Evolutionary conservation across 92 coral and sea anemone genomes (phyloP), one percentile per base, ranked within the genome.

Genomic region (Porites rus): DNA sequence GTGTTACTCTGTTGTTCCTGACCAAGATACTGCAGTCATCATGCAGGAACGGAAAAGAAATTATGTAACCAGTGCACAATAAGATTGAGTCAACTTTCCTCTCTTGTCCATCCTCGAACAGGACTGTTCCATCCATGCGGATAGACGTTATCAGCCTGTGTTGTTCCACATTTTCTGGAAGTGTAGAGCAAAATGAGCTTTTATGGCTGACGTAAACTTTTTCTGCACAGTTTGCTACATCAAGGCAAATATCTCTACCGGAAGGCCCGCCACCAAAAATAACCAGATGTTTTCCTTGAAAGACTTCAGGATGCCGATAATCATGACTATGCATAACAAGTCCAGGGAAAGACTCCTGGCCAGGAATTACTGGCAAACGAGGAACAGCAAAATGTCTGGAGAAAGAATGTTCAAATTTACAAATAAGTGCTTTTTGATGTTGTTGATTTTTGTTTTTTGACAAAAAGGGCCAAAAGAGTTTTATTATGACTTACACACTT

Each of bases 61-160:
- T 91, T 21, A 87, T 56, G 60, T 95, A 95, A 13, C 98, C 98
- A 38, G 98, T 95, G 19, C 98, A 95, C 56, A 93, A 88, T 71
- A 95, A 68, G 56, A 95, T 82, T 51, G 91, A 86, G 84, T 95
- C 93, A 17, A 83, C 95, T 20, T 88, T 76, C 46, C 86, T 62
- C 28, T 56, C 16, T 6, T 70, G 69, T 22, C 92, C 94, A 84
- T 81, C 88, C 18, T 86, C 86, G 64, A 95, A 92, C 13, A 80
- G 65, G 10, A 95, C 86, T 13, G 75, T 79, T 14, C 96, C 98
- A 78, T 92, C 90, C 3, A 53, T 21, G 54, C 69, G 86, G 61
- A 90, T 84, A 59, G 76, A 70, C 24, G 83, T 82, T 31, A 93
- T 53, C 8, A 90, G 81, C 20, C 82, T 73, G 38, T 69, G 78